Evolutionary conservation across 2,888 invertebrate genomes (phyloP), one percentile per base, ranked within the genome.

Genomic region (Brachyopa scutellaris): DNA sequence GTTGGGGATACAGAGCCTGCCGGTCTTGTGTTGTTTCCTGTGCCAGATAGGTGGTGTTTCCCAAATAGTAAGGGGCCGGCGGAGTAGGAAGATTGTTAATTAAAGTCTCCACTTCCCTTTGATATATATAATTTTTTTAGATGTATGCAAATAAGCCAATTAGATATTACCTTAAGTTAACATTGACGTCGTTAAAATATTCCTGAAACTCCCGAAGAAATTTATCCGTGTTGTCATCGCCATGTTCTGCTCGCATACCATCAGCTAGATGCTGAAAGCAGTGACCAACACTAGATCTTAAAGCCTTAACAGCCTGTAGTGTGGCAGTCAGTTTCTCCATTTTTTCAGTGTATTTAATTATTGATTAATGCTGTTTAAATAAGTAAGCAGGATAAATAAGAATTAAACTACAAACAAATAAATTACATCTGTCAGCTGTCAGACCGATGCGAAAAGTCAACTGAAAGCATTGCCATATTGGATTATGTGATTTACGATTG

Each of bases 1-100:
- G 90, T 85, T 97, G 96, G 0, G 95, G 93, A 89, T 98, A 98
- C 8, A 97, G 90, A 3, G 96, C 95, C 88, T 97, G 96, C 42
- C 97, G 93, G 86, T 98, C 98, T 88, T 95, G 95, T 0, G 96
- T 95, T 0, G 97, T 97, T 91, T 99, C 98, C 90, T 98, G 97
- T 80, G 95, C 96, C 31, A 98, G 92, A 87, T 93, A 95, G 3
- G 95, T 94, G 0, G 97, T 96, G 88, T 97, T 98, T 0, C 96
- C 97, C 72, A 97, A 91, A 87, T 93, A 95, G 87, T 97, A 95
- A 0, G 96, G 94, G 2, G 95, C 95, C n/a, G 95, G 94, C 0
- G 96, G 96, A 82, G 95, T 93, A 61, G 94, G 95, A 21, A 95
- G 88, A 23, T 93, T 93, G 84, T 93, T 94, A 0, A 95, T 94